A percentile compares a stretch with the other conserved stretches of the same genome.
phyloP scores from a whole-genome alignment of 1,140 invertebrate species.

The Penaeus indicus region DNA sequence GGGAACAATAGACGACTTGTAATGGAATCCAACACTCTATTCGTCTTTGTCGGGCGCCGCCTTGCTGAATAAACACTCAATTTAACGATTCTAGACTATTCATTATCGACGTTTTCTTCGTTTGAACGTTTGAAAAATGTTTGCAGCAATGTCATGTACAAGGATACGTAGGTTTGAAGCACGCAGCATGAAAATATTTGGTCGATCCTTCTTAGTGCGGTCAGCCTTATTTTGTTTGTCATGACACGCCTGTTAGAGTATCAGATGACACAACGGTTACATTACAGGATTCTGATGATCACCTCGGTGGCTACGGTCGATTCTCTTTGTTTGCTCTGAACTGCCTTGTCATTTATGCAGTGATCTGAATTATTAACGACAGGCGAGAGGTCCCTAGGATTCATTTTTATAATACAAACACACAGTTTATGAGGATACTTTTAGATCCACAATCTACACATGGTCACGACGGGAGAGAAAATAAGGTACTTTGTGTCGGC shows the following conservation, averaged over 20 bases:
- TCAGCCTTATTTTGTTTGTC: slow-evolving; percentile 52
- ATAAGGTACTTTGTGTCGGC: no score
- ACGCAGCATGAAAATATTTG: no score
- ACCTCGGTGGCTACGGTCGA: slow-evolving; percentile 35
- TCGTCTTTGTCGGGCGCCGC: slow-evolving; percentile 44
- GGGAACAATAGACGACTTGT: slow-evolving; percentile 58
- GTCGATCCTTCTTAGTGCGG: neutral
- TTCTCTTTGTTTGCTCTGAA: slow-evolving; percentile 44
- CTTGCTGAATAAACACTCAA: slow-evolving; percentile 42
- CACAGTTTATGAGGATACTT: no score
- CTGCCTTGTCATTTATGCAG: slow-evolving; percentile 48
- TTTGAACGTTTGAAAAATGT: no score
- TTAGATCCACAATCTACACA: no score
- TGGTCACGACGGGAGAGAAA: no score
- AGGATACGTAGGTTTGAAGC: no score
- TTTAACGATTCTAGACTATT: slow-evolving; percentile 34
- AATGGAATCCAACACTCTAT: slow-evolving; percentile 58
- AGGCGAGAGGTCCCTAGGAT: no score
- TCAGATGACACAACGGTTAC: slow-evolving; percentile 36
- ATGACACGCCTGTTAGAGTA: slow-evolving; percentile 46
- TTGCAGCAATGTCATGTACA: no score
- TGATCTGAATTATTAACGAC: slow-evolving; percentile 51
- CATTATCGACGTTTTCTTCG: no score
- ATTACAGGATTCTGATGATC: slow-evolving; percentile 4
- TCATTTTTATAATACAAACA: no score